Base-by-base conservation (phyloP, 2,888 invertebrate genomes). In the Mythimna loreyi region DNA sequence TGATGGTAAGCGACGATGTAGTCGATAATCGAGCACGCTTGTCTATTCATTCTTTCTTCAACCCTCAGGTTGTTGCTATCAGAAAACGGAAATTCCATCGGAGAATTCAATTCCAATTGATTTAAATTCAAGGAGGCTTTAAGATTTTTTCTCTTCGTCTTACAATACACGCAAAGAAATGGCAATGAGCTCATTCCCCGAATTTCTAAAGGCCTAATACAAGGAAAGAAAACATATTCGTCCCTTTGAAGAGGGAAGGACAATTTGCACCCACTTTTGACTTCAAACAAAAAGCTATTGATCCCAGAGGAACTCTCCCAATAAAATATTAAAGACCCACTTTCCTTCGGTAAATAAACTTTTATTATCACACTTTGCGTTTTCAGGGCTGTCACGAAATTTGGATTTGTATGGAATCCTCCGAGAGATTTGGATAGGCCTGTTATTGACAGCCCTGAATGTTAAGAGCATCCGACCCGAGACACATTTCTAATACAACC, bases 271-370 rank as follows among this genome's bases (percentile, higher is more conserved):
- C 58, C 52, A 47, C 9, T 65, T 62, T 52, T 59, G 55, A 57
- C 57, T 59, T 74, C 69, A 56, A 70, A 77, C 65, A 62, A 69
- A n/a, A 56, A 36, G 55, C 21, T 52, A 70, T 59, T 59, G 33
- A 53, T 69, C 78, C 78, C 78, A 23, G 56, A 75, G 58, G 83
- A 25, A 57, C 65, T 69, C 49, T 82, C 78, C 59, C 62, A 68
- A 82, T 86, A 77, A 81, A 86, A 87, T 86, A 87, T 88, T 85
- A 66, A 84, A 72, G 50, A 40, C 9, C 67, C 69, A 75, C 77
- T 82, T 82, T 77, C 66, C 23, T 67, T 63, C 75, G 75, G 73
- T 81, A 72, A 80, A 84, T 80, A 81, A 73, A 81, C 68, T 70
- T 78, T 72, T 72, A 65, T 61, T 68, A 40, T 49, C 56, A 47